phyloP scores from a whole-genome alignment of 2,113 vertebrate species.

The Balaenoptera acutorostrata region DNA sequence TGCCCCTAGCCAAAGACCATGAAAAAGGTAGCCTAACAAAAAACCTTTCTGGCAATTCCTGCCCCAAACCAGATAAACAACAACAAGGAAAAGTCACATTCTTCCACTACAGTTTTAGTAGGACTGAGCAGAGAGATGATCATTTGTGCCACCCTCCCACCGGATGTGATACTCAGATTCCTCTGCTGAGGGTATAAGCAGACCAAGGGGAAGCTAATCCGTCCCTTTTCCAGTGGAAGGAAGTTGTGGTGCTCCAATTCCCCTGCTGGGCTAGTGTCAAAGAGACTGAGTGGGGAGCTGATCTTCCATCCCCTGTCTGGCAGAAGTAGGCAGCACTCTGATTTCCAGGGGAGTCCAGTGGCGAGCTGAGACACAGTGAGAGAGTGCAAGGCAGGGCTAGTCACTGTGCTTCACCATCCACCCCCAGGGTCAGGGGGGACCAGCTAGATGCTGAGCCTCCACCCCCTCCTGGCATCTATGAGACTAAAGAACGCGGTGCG shows the following conservation, averaged over 20 bases:
- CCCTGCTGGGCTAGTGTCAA: neutral
- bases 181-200: neutral
- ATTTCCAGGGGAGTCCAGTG: neutral
- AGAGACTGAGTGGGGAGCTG: neutral
- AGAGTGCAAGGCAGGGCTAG: neutral
- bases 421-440: rapidly evolving
- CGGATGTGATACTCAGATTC: neutral
- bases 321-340: neutral
- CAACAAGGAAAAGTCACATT: neutral
- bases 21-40: neutral
- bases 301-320: neutral
- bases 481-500: neutral
- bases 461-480: neutral
- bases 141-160: neutral
- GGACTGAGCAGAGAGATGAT: neutral
- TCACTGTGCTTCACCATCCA: neutral
- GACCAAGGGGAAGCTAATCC: neutral
- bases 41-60: neutral
- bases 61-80: neutral
- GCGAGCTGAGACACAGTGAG: neutral
- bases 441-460: neutral
- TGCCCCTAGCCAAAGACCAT: neutral
- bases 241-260: neutral
- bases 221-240: neutral
- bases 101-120: neutral